These are phyloP conservation scores for Epinotia bilunana DNA, from an alignment of 2,888 invertebrate genomes.

Conservation along the genomic window DNA sequence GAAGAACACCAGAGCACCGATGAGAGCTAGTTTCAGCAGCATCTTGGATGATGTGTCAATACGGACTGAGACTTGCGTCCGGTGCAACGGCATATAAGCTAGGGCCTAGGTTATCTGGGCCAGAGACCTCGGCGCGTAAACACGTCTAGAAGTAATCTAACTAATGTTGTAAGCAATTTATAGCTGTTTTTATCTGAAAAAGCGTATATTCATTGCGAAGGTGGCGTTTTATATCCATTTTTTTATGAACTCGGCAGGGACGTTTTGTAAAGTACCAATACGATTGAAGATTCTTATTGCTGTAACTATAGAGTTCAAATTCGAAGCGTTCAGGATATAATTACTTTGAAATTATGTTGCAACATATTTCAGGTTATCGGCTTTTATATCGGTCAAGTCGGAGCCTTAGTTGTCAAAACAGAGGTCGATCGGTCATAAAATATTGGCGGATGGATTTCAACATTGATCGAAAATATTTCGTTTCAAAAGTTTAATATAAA, in stretches of 20 bases:
- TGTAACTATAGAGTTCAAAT: background rate
- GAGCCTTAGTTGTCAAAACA: background rate
- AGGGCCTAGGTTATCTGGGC: conserved; percentile 23
- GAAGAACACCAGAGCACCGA: conserved; percentile 71
- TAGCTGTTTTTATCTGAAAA: background rate
- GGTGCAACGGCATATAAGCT: conserved; percentile 21
- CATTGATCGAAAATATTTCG: no score
- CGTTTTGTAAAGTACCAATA: background rate
- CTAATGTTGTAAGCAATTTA: conserved; percentile 7
- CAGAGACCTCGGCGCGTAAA: conserved; percentile 21
- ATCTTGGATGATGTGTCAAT: conserved; percentile 56
- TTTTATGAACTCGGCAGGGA: background rate
- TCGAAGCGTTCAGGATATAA: background rate
- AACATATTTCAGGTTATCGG: conserved; percentile 1
- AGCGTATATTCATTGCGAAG: background rate
- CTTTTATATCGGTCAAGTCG: background rate
- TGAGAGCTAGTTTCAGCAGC: conserved; percentile 73
- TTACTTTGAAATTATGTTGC: conserved; percentile 10
- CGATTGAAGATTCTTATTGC: background rate
- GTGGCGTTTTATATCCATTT: background rate
- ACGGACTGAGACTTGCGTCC: conserved; percentile 53
- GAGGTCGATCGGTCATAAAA: background rate
- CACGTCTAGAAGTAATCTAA: conserved; percentile 22
- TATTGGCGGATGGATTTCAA: no score
- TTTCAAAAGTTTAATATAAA: no score